Percentiles rank a stretch among this genome's conserved stretches.
These are phyloP conservation scores for Ormia ochracea DNA, from an alignment of 2,888 invertebrate genomes.

Conservation along the genomic window DNA sequence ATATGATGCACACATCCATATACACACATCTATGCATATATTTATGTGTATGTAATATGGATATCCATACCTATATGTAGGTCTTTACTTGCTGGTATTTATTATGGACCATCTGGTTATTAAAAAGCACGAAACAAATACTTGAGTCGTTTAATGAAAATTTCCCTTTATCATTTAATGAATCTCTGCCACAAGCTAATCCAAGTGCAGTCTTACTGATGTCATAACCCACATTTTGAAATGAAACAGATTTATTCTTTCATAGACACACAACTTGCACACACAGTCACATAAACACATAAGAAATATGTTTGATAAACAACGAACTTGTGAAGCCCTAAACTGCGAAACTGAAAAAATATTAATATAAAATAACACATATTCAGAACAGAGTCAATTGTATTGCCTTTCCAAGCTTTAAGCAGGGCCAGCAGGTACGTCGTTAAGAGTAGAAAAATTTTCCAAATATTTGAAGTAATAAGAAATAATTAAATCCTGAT, in stretches of 20 bases:
- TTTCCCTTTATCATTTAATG: conserved; percentile 51
- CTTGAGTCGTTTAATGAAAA: conserved; percentile 53
- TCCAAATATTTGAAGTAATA: too few relatives aligned
- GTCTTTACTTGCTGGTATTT: neutral
- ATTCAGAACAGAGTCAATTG: too few relatives aligned
- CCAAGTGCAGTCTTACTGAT: conserved; percentile 30
- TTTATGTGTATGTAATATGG: too few relatives aligned
- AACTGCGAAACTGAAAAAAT: neutral
- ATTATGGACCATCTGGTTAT: conserved; percentile 44
- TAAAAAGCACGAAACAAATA: conserved; percentile 24
- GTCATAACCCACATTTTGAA: conserved; percentile 43
- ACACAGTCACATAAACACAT: neutral
- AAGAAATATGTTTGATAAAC: neutral
- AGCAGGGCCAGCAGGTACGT: too few relatives aligned
- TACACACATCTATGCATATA: too few relatives aligned
- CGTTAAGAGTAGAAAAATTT: too few relatives aligned
- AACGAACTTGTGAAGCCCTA: neutral
- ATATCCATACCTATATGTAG: too few relatives aligned
- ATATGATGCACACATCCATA: too few relatives aligned
- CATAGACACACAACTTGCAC: conserved; percentile 7
- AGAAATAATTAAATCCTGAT: too few relatives aligned
- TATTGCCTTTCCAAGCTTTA: too few relatives aligned
- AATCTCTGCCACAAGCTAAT: conserved; percentile 36
- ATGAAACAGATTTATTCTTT: conserved; percentile 24
- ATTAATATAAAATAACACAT: neutral